Conservation (phyloP, 2,113 vertebrate species). For the Pholis gunnellus region DNA sequence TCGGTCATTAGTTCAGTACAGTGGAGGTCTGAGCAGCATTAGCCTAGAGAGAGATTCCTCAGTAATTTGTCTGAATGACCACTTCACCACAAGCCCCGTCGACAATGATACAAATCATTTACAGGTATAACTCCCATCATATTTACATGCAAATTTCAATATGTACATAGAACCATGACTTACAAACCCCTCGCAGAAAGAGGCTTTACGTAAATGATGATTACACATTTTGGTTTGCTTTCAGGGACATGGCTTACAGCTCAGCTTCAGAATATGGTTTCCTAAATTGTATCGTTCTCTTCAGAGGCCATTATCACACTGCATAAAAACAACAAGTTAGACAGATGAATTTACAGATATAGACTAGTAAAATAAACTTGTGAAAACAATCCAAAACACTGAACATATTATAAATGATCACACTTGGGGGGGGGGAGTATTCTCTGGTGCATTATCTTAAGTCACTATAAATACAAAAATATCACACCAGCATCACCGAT, state of each 20-base stretch:
- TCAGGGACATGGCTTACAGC: constrained; percentile 19
- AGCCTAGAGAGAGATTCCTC: neutral
- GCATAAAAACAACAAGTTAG: constrained; percentile 23
- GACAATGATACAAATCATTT: constrained; percentile 32
- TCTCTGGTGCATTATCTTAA: constrained; percentile 81
- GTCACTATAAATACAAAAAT: constrained; percentile 91
- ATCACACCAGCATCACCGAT: constrained; percentile 86
- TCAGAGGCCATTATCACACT: constrained; percentile 29
- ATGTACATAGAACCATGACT: constrained; percentile 43
- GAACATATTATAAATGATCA: constrained; percentile 58
- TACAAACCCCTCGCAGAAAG: constrained; percentile 20
- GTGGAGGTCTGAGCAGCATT: constrained; percentile 25
- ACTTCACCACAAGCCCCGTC: constrained; percentile 4
- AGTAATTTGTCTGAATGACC: constrained; percentile 8
- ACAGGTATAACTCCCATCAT: constrained; percentile 36
- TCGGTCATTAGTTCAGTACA: constrained; percentile 40
- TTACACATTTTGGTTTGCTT: constrained; percentile 35
- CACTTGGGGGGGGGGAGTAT: constrained; percentile 36
- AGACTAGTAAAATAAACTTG: constrained; percentile 20
- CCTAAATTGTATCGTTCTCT: constrained; percentile 6
- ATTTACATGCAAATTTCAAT: constrained; percentile 68
- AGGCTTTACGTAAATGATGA: constrained; percentile 36
- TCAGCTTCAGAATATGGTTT: constrained; percentile 26
- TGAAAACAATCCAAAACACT: constrained; percentile 61
- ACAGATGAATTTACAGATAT: constrained; percentile 30